Evolutionary conservation across 2,797 vertebrate genomes (phyloP).

Genomic region (Mormyrus proboscirostris): DNA sequence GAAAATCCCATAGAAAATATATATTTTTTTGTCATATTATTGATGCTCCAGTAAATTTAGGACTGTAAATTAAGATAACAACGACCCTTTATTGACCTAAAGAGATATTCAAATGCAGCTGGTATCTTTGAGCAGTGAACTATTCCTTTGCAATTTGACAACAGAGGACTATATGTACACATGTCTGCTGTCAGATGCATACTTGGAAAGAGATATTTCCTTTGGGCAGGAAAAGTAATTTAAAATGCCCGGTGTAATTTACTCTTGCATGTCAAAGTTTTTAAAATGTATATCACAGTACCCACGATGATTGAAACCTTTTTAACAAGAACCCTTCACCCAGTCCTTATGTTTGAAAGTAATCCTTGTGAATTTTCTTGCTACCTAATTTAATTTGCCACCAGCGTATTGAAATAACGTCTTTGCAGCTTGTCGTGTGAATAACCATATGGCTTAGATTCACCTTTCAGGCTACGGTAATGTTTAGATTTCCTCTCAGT

Average conservation of each 20-base stretch:
- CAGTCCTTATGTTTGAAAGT: background rate
- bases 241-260: background rate
- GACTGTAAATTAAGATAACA: background rate
- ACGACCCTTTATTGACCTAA: background rate
- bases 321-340: background rate
- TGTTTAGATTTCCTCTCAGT: background rate
- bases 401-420: background rate
- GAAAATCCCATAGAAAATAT: background rate
- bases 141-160: background rate
- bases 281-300: background rate
- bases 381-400: background rate
- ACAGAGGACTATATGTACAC: background rate
- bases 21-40: background rate
- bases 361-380: background rate
- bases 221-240: conserved; percentile 1
- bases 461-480: background rate
- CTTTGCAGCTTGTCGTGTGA: background rate
- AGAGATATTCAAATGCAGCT: background rate
- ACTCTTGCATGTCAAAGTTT: background rate
- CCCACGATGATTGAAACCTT: background rate
- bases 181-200: background rate
- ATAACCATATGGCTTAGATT: background rate
- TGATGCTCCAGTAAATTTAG: background rate
- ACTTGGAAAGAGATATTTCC: conserved; percentile 5
- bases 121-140: background rate